Base-by-base conservation (phyloP, 2,888 invertebrate genomes). In the Blastobasis lacticolella region DNA sequence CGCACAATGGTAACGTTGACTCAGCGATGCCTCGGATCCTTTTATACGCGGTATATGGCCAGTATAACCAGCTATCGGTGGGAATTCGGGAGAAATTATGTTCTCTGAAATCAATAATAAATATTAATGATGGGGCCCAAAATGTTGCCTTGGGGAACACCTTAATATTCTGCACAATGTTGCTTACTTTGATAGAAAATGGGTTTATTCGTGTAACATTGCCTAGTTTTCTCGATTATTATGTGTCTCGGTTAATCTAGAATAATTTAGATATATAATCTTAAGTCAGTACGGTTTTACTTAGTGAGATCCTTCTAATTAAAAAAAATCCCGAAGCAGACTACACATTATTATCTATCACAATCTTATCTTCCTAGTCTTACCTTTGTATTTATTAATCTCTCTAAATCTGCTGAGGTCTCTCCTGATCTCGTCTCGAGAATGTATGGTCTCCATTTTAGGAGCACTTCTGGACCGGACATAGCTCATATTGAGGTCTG, bases 51-150 rank as follows among this genome's bases (percentile, higher is more conserved):
- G 93, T 55, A 93, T 93, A 69, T 93, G 93, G 4, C 93, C 93
- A 0, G 93, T 93, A 74, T 93, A 93, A 6, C 93, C 93, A 0
- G 93, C 91, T 62, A 93, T 93, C 10, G 93, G 93, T 23, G 93
- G 93, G 62, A 89, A 90, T 67, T 92, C 92, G 0, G 92, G 90
- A 6, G 92, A 91, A 71, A 90, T 88, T 57, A 90, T 88, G 74
- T 90, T 90, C 63, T 91, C 92, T 92, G 84, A 51, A 46, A 50
- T 5, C 5, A 10, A 36, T 45, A 50, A 44, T 49, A 4, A 37
- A 37, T n/a, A 36, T 49, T 58, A 46, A 38, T 49, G n/a, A 9
- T 42, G 6, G 43, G 52, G 56, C 55, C 43, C 10, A 58, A 48
- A 40, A 37, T 40, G 5, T 10, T 40, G 5, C 67, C 65, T 53